phyloP scores from a whole-genome alignment of 2,888 invertebrate genomes.

The Apoda limacodes region DNA sequence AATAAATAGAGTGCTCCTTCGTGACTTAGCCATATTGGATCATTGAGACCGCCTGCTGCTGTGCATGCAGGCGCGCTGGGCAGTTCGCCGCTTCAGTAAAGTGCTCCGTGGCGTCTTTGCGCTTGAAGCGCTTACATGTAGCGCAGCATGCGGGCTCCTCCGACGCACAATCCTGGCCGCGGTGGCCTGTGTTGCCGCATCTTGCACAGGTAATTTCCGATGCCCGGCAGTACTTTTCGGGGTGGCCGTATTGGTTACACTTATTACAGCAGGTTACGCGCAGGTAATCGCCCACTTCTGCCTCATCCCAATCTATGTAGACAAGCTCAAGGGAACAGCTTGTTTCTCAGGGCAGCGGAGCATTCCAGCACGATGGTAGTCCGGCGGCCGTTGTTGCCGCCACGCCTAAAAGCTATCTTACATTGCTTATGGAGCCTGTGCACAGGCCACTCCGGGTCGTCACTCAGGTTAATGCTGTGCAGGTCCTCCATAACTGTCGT shows the following conservation, averaged over 20 bases:
- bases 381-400: neutral
- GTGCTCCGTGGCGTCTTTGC: neutral
- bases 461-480: neutral
- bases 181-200: no score
- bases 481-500: no score
- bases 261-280: no score
- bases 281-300: no score
- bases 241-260: conserved; percentile 29
- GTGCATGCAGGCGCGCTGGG: no score
- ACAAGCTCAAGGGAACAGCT: neutral
- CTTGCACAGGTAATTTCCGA: no score
- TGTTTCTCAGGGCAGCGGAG: conserved; percentile 1
- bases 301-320: conserved; percentile 16
- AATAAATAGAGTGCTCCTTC: no score
- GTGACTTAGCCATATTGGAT: no score
- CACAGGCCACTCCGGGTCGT: neutral
- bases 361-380: conserved; percentile 13
- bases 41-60: no score
- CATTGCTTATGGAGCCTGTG: conserved; percentile 2
- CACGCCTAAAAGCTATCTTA: no score
- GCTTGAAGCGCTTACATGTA: conserved; percentile 9
- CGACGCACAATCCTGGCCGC: no score
- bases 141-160: conserved; percentile 23
- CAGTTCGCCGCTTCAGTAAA: no score
- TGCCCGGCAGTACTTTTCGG: conserved; percentile 21